Base-by-base conservation (phyloP, 2,797 vertebrate species). In the Numenius phaeopus region DNA sequence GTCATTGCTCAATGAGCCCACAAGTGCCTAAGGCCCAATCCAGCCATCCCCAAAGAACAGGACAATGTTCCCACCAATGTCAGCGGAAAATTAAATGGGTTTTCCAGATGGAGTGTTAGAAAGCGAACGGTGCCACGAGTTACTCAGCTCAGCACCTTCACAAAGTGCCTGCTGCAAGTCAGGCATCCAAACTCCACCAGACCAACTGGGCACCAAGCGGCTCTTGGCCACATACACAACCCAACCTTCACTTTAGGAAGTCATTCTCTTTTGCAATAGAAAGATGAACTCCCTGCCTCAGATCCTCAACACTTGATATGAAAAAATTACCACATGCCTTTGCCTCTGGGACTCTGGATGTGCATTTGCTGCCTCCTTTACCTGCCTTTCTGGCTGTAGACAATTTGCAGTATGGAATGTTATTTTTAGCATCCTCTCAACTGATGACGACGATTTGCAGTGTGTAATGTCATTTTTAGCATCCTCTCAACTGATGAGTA, bases 371-470 rank as follows among this genome's bases (percentile, higher is more conserved):
- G 69, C 57, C 86, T 80, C 47, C 75, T 57, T 57, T 42, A 64
- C 79, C 87, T 65, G 71, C 61, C 52, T 24, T 67, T 77, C 82
- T 83, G 64, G 18, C 42, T 75, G 46, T 5, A 70, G 52, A 40
- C 27, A 62, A n/a, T 14, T 2, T 26, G 81, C 47, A 57, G 65
- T 14, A 24, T 8, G 16, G 5, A 80, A 24, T 4, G 40, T 32
- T 73, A 82, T 58, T 86, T 89, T 88, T 67, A 86, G 83, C 95
- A 81, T 20, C 58, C 50, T 82, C 58, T 89, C 55, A 42, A 80
- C 3, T 12, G 54, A 64, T 50, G 39, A 81, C 2, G 46, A 44
- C 40, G 67, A 39, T 73, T 83, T 46, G 46, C 37, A 78, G 39
- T 2, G 72, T 52, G 71, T 13, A 78, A 57, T 46, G 66, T 44